These are phyloP conservation scores for Acanthosepion lycidas DNA, from an alignment of 2,888 invertebrate species.

Conservation along the genomic window DNA sequence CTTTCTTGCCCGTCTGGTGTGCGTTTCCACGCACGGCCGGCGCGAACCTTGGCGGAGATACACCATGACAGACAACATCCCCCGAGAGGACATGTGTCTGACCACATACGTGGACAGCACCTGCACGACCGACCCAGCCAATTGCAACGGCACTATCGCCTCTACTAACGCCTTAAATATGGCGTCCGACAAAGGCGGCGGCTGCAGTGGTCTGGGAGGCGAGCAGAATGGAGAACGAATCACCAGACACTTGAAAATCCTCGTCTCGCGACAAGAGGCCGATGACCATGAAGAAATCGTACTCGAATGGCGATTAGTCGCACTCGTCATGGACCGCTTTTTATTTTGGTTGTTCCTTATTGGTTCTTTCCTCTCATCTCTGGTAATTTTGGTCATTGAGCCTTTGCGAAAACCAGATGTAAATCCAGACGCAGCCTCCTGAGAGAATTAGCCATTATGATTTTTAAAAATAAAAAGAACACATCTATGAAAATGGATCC, in stretches of 20 bases:
- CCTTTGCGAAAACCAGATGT: conserved; percentile 69
- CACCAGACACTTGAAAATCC: conserved; percentile 65
- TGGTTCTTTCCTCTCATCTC: conserved; percentile 69
- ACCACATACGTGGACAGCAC: conserved; percentile 64
- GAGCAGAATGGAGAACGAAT: conserved; percentile 59
- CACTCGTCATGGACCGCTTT: conserved; percentile 72
- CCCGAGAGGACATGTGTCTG: conserved; percentile 61
- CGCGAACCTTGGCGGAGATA: conserved; percentile 45
- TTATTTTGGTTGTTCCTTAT: conserved; percentile 74
- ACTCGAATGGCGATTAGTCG: conserved; percentile 74
- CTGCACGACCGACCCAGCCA: conserved; percentile 53
- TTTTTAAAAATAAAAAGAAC: conserved; percentile 39
- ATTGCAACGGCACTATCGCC: conserved; percentile 63
- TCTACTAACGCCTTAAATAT: conserved; percentile 49
- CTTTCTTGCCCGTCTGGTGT: conserved; percentile 69
- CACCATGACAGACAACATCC: conserved; percentile 24
- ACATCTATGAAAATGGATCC: conserved; percentile 43
- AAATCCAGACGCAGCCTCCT: not conserved
- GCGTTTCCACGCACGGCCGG: conserved; percentile 57
- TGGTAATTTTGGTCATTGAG: conserved; percentile 72
- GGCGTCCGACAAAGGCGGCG: conserved; percentile 49
- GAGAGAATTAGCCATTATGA: not conserved
- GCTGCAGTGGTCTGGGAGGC: conserved; percentile 48
- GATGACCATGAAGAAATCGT: conserved; percentile 69
- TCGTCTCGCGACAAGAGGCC: conserved; percentile 65